These are phyloP conservation scores for Limonius californicus DNA, from an alignment of 1,140 invertebrate species.

Conservation along the genomic window DNA sequence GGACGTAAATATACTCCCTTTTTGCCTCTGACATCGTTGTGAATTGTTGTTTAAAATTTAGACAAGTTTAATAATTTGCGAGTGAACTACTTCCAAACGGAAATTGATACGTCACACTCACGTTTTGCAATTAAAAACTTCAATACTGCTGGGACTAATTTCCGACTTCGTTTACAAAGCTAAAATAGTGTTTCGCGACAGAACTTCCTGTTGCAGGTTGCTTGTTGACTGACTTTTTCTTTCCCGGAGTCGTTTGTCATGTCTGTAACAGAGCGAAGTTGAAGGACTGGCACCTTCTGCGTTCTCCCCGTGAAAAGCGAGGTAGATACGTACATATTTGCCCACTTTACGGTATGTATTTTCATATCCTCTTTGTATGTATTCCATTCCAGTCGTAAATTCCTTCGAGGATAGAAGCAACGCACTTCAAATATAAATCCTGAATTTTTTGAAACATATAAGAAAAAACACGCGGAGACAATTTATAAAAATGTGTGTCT, in stretches of 20 bases:
- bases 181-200: too few species aligned
- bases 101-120: not conserved
- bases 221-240: too few species aligned
- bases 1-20: too few species aligned
- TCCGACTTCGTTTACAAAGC: too few species aligned
- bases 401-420: not conserved
- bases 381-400: slow-evolving; percentile 1
- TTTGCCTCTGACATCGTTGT: too few species aligned
- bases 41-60: too few species aligned
- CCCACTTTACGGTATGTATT: slow-evolving; percentile 7
- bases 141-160: too few species aligned
- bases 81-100: not conserved
- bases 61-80: too few species aligned
- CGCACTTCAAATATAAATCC: not conserved
- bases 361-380: slow-evolving; percentile 4
- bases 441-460: not conserved
- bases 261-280: not conserved
- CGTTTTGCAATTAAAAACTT: too few species aligned
- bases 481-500: not conserved
- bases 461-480: not conserved
- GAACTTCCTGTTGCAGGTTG: too few species aligned
- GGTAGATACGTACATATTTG: not conserved
- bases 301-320: not conserved
- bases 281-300: not conserved
- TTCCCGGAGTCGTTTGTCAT: not conserved